Evolutionary conservation across 2,797 vertebrate species (phyloP), one percentile per base, ranked within the genome.

Genomic region (Muscicapa striata): DNA sequence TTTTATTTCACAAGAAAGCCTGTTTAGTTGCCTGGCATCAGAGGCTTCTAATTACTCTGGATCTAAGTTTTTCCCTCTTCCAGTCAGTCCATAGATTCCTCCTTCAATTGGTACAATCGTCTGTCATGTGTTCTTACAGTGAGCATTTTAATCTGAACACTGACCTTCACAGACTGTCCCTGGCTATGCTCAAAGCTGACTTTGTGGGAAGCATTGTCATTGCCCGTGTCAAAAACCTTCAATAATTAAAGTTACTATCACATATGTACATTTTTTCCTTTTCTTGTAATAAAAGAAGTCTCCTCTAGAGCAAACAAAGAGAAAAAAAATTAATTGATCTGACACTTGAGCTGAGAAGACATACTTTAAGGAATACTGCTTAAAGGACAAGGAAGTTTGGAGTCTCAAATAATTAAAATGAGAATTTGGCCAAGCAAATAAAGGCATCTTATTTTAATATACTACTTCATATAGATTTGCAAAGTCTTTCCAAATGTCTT

Each of bases 321-420:
- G 76, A 94, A 84, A 94, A 94, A 95, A 97, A 96, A 95, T 74
- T 96, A 97, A 98, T 97, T 97, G 95, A 93, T 91, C 94, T 97
- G 95, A 93, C 95, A 96, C 92, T 95, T 97, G 92, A 97, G 95
- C 90, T 75, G 29, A 96, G 93, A 96, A 97, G 96, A 97, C 83
- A 34, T 77, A 91, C 84, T 94, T 89, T 91, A 97, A 96, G 94
- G 89, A 97, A 95, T 89, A 88, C 16, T 80, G 69, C 67, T 93
- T 95, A 92, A 95, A 96, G 57, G 77, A 75, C 92, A 96, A 93
- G 43, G 84, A 95, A 95, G 49, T 95, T 83, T 91, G 52, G 77
- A 84, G 90, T 91, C 86, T 94, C 90, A 77, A 94, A 91, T 94
- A 90, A 96, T 96, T 91, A 95, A 92, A 95, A 91, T 69, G n/a